A percentile compares a stretch with the other conserved stretches of the same genome.
Conservation (phyloP, 2,797 vertebrate species). For the Mormyrus proboscirostris region DNA sequence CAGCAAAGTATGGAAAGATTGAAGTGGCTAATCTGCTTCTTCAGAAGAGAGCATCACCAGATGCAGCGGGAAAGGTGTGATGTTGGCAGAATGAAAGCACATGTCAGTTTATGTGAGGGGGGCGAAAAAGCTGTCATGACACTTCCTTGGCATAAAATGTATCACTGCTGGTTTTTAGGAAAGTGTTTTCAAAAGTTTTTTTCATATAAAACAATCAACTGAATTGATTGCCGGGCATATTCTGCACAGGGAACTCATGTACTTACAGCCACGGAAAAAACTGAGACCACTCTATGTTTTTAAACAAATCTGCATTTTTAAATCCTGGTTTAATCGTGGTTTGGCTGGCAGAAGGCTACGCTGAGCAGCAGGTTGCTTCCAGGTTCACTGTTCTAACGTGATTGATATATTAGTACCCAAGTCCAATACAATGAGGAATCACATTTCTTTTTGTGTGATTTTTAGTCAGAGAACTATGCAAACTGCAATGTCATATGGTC, state of each 20-base stretch:
- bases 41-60: slow-evolving; percentile 83
- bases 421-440: background rate
- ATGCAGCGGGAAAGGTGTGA: slow-evolving; percentile 87
- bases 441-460: background rate
- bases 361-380: background rate
- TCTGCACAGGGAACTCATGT: background rate
- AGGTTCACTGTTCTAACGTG: background rate
- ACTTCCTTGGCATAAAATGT: background rate
- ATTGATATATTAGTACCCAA: background rate
- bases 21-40: slow-evolving; percentile 91
- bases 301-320: background rate
- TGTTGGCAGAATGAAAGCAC: background rate
- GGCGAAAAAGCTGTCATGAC: background rate
- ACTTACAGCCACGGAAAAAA: background rate
- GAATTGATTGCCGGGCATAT: background rate
- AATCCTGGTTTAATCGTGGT: background rate
- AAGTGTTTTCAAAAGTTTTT: background rate
- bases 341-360: background rate
- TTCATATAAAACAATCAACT: background rate
- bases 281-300: background rate
- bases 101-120: background rate
- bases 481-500: background rate
- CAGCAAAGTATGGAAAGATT: slow-evolving; percentile 94
- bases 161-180: background rate
- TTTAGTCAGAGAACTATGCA: background rate